These are phyloP conservation scores for Phymatocera aterrima DNA, from an alignment of 2,888 invertebrate genomes.

Conservation along the genomic window DNA sequence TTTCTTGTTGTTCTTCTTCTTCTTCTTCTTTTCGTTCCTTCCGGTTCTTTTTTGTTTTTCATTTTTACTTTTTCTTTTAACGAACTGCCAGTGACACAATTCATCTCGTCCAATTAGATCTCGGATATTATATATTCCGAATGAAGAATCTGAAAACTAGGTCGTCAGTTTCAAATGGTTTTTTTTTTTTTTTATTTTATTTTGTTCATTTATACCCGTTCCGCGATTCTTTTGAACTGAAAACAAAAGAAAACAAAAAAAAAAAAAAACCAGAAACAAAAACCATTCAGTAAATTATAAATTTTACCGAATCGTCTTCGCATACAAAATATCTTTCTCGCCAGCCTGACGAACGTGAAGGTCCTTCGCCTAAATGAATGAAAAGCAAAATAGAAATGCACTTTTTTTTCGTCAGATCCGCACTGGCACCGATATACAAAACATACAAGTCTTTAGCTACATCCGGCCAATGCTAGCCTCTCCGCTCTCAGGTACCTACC, in stretches of 20 bases:
- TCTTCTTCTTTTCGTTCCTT: not conserved
- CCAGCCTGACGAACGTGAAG: too few relatives aligned
- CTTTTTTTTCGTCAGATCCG: too few relatives aligned
- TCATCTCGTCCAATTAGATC: conserved; percentile 42
- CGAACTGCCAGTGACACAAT: conserved; percentile 34
- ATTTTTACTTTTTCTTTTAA: not conserved
- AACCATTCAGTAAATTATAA: too few relatives aligned
- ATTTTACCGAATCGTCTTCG: too few relatives aligned
- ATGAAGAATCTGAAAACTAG: conserved; percentile 26
- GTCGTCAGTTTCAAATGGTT: conserved; percentile 33
- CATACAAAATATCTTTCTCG: too few relatives aligned
- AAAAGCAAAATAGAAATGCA: too few relatives aligned
- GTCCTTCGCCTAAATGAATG: too few relatives aligned
- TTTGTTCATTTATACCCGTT: too few relatives aligned
- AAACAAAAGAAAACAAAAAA: not conserved
- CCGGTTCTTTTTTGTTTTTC: not conserved
- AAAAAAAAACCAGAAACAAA: too few relatives aligned
- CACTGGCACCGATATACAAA: too few relatives aligned
- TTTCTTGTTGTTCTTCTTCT: too few relatives aligned
- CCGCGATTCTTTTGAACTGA: not conserved
- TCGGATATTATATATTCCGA: conserved; percentile 25
- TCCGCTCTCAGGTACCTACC: not conserved
- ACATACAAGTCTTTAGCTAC: not conserved
- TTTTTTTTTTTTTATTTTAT: not conserved
- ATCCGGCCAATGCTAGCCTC: not conserved